These are phyloP conservation scores for Eulemur rubriventer DNA, from an alignment of 2,797 vertebrate species.

Conservation along the genomic window DNA sequence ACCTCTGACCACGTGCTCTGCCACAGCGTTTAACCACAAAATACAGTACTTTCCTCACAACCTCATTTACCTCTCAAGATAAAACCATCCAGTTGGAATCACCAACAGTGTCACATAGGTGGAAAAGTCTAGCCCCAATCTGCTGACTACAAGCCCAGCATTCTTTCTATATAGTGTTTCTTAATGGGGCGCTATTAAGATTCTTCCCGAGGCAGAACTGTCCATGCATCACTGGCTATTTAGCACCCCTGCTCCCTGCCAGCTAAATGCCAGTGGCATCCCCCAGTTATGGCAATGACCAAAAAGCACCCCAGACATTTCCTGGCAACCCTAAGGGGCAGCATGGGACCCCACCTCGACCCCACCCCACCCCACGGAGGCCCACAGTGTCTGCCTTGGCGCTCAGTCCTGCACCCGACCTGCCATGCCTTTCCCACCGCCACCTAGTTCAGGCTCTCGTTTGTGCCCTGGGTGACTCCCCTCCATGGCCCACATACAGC, in stretches of 20 bases:
- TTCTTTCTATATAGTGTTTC: accelerated
- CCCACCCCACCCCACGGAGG: not conserved
- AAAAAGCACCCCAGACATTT: too few relatives aligned
- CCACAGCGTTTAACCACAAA: not conserved
- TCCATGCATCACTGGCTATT: too few relatives aligned
- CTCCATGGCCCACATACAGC: not conserved
- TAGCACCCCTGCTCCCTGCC: not conserved
- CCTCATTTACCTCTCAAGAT: not conserved
- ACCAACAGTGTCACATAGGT: not conserved
- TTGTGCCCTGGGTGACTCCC: too few relatives aligned
- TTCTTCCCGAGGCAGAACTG: not conserved
- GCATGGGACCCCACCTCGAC: accelerated
- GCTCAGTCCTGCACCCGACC: not conserved
- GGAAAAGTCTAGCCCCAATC: not conserved
- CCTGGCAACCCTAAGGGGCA: not conserved
- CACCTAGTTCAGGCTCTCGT: not conserved
- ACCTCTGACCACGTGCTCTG: accelerated
- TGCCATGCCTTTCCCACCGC: too few relatives aligned
- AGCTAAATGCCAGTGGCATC: not conserved
- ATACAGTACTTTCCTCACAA: not conserved
- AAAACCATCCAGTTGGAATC: not conserved
- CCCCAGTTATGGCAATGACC: accelerated
- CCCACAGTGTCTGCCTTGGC: accelerated
- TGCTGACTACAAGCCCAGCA: not conserved
- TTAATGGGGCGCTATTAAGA: not conserved